Base-by-base conservation (phyloP, 2,888 invertebrate species). In the Amphipoea oculea region DNA sequence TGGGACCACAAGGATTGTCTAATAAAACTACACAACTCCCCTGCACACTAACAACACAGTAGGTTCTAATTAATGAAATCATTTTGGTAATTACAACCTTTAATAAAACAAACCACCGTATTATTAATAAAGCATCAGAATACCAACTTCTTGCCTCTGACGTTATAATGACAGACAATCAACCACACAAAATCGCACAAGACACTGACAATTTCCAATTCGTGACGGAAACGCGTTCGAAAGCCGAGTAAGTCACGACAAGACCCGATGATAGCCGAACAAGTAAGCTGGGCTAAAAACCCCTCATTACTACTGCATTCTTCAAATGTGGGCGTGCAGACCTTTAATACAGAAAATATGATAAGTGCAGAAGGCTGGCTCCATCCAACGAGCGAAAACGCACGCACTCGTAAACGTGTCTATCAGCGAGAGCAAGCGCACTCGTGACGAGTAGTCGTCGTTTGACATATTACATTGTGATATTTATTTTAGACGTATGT, bases 261-360 rank as follows among this genome's bases (percentile, higher is more conserved):
- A 63, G 42, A 73, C 60, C 73, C 83, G 81, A 82, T 79, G 84
- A 73, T 85, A 83, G 70, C 81, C 83, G 79, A 84, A 81, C 75
- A 75, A 85, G 83, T 87, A 82, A 82, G 81, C 88, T 82, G 86
- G 86, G 85, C 78, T 86, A 90, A 90, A 91, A 91, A 89, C 90
- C 92, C 88, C 87, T 92, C 86, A 92, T 93, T 92, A 92, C 83
- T 89, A 89, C 90, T 90, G 88, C 89, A 90, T 90, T 88, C 86
- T 88, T 84, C 79, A 72, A 81, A 81, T 79, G 83, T 90, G 83
- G 81, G 85, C 79, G 91, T 17, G 54, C 40, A 63, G 62, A 77
- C 82, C 82, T 85, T 66, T 66, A 36, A 17, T n/a, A 42, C 5
- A 29, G 57, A 57, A 83, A 51, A 51, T 76, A 60, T 23, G 23